Percentiles rank a stretch among this genome's conserved stretches.
phyloP scores from a whole-genome alignment of 2,797 vertebrate genomes.

The Sebastes aleutianus region DNA sequence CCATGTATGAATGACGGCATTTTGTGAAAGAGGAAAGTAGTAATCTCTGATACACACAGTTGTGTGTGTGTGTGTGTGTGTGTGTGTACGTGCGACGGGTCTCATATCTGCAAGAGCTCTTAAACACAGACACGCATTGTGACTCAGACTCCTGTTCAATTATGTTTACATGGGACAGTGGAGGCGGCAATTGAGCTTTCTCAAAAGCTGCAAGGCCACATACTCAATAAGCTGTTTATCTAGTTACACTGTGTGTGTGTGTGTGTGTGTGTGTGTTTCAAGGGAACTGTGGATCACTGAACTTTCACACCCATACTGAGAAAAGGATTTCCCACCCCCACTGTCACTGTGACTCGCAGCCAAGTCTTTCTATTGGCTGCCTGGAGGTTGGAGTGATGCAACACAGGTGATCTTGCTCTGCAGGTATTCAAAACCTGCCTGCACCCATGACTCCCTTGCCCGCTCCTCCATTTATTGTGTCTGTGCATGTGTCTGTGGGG shows the following conservation, averaged over 20 bases:
- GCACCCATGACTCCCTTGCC: constrained; percentile 47
- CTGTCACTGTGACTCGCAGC: neutral
- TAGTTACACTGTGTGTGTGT: constrained; percentile 27
- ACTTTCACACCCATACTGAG: constrained; percentile 51
- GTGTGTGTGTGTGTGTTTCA: constrained; percentile 20
- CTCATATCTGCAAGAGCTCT: constrained; percentile 46
- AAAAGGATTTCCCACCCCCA: constrained; percentile 40
- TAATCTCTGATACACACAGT: constrained; percentile 52
- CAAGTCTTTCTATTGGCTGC: constrained; percentile 54
- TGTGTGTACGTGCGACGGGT: constrained; percentile 24
- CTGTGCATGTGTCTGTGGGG: constrained; percentile 34
- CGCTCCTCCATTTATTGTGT: constrained; percentile 38
- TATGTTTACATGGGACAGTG: constrained; percentile 59
- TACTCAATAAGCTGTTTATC: constrained; percentile 56
- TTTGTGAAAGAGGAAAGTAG: constrained; percentile 54
- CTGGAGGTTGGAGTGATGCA: constrained; percentile 57
- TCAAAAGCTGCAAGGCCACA: constrained; percentile 59
- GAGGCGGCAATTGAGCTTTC: constrained; percentile 42
- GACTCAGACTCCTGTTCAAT: constrained; percentile 64
- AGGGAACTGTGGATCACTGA: constrained; percentile 63
- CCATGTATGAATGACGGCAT: constrained; percentile 46
- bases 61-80: neutral
- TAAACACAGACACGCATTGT: constrained; percentile 51
- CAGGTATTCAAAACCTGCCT: constrained; percentile 71
- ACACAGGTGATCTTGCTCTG: constrained; percentile 67